Evolutionary conservation across 2,113 vertebrate species (phyloP).

Genomic region (Eurystomus gularis): DNA sequence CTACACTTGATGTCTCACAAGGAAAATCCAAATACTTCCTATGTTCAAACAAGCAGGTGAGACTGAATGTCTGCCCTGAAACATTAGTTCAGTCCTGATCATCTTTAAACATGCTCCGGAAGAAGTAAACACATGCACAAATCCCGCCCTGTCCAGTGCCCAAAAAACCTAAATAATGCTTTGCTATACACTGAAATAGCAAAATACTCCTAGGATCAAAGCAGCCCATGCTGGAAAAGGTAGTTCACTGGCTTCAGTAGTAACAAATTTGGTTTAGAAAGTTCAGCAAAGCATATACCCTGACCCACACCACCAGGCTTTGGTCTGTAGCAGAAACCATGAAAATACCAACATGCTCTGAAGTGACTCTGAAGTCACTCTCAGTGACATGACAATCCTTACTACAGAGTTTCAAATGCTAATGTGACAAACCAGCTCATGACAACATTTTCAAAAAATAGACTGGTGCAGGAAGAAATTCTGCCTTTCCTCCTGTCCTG

Average conservation of each 20-base stretch:
- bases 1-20: not conserved
- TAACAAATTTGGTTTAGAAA: not conserved
- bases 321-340: not conserved
- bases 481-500: not conserved
- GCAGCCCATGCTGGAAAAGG: not conserved
- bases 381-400: not conserved
- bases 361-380: not conserved
- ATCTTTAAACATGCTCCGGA: not conserved
- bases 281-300: not conserved
- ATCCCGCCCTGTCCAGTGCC: rapidly evolving
- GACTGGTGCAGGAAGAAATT: not conserved
- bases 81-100: not conserved
- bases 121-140: not conserved
- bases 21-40: rapidly evolving
- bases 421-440: not conserved
- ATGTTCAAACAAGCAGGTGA: not conserved
- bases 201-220: not conserved
- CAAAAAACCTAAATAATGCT: not conserved
- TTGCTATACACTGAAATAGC: not conserved
- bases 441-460: not conserved
- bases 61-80: not conserved
- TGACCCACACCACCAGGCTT: not conserved
- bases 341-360: not conserved
- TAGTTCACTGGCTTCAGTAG: not conserved
- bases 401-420: not conserved